Evolutionary conservation across 2,888 invertebrate species (phyloP).

Genomic region (Drymonia ruficornis): DNA sequence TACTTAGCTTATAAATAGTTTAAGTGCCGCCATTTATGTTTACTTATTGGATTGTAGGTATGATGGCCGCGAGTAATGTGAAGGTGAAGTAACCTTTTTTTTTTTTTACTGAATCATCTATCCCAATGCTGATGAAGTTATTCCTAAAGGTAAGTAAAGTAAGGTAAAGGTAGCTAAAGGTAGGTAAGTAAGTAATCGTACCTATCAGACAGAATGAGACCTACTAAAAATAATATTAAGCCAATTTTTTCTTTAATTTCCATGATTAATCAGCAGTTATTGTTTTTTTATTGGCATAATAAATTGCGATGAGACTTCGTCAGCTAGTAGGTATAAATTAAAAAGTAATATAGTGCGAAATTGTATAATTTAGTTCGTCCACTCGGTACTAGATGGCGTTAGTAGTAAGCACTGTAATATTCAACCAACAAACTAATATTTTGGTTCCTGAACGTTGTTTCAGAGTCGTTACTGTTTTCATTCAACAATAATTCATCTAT

Average conservation of each 20-base stretch:
- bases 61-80: slow-evolving; percentile 6
- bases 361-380: slow-evolving; percentile 25
- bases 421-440: not conserved
- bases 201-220: no score
- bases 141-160: no score
- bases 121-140: no score
- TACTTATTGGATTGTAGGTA: not conserved
- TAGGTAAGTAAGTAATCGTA: no score
- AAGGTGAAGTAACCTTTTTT: slow-evolving; percentile 6
- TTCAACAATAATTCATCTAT: slow-evolving; percentile 34
- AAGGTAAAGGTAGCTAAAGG: no score
- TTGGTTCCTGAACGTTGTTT: slow-evolving; percentile 17
- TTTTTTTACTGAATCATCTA: not conserved
- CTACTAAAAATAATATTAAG: no score
- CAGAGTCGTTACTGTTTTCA: slow-evolving; percentile 23
- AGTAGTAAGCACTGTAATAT: slow-evolving; percentile 14
- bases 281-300: no score
- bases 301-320: no score
- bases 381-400: slow-evolving; percentile 59
- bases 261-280: no score
- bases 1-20: slow-evolving; percentile 30
- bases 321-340: no score
- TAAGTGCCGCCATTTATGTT: slow-evolving; percentile 25
- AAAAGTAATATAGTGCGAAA: not conserved
- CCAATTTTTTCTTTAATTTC: no score